Evolutionary conservation across 2,888 invertebrate genomes (phyloP).

Genomic region (Malthinus seriepunctatus): DNA sequence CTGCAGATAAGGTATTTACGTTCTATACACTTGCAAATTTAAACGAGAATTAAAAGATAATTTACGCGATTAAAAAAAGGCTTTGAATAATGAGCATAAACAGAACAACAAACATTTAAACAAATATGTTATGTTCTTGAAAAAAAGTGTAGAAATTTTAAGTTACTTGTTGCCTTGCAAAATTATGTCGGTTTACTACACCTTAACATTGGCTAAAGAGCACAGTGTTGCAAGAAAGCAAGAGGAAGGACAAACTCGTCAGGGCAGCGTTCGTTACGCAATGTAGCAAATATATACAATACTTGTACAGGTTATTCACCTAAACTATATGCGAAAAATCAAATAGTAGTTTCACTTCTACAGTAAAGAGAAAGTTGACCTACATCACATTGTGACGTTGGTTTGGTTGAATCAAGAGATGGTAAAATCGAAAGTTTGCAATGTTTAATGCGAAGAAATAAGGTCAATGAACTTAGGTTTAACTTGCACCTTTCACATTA

Average conservation of each 20-base stretch:
- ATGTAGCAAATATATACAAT: constrained; percentile 47
- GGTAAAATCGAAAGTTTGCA: constrained; percentile 40
- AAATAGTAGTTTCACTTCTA: constrained; percentile 55
- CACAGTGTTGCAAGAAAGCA: constrained; percentile 32
- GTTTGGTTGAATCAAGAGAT: constrained; percentile 33
- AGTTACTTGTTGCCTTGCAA: constrained; percentile 1
- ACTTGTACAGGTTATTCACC: constrained; percentile 52
- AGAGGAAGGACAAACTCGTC: constrained; percentile 47
- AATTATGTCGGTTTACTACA: constrained; percentile 19
- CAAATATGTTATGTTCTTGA: constrained; percentile 3
- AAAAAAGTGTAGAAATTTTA: constrained; percentile 5
- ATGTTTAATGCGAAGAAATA: constrained; percentile 33
- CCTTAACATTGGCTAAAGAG: constrained; percentile 35
- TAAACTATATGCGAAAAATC: constrained; percentile 52
- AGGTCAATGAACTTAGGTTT: constrained; percentile 29
- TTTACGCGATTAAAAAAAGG: neutral
- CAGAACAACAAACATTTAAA: constrained; percentile 1
- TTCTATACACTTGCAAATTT: no score
- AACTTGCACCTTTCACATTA: constrained; percentile 24
- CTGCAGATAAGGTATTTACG: no score
- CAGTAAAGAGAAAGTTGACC: constrained; percentile 55
- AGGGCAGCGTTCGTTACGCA: constrained; percentile 49
- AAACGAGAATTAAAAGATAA: no score
- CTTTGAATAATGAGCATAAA: neutral
- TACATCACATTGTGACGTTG: constrained; percentile 46